A percentile compares a stretch with the other conserved stretches of the same genome.
Conservation (phyloP, 2,113 vertebrate genomes). For the Cephalopterus ornatus region DNA sequence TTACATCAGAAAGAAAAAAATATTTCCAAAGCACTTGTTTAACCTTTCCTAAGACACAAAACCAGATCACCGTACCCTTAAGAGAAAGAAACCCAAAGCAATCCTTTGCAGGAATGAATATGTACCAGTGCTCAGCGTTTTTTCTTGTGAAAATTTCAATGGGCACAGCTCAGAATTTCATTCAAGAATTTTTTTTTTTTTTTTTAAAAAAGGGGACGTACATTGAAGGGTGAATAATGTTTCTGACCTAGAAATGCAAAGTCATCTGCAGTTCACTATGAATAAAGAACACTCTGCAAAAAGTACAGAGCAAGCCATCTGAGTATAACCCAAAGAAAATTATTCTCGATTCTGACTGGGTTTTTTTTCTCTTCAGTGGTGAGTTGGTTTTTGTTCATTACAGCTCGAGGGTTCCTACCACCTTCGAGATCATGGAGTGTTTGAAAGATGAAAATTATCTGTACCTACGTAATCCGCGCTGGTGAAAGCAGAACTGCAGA, state of each 20-base stretch:
- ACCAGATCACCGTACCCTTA: background rate
- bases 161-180: background rate
- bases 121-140: background rate
- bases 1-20: background rate
- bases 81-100: background rate
- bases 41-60: background rate
- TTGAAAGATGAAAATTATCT: background rate
- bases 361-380: background rate
- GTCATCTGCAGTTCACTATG: background rate
- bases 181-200: background rate
- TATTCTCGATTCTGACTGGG: background rate
- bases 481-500: background rate
- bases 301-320: background rate
- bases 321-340: background rate
- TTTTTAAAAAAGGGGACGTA: background rate
- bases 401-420: background rate
- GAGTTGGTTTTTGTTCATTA: background rate
- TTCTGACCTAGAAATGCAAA: conserved; percentile 47
- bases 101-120: background rate
- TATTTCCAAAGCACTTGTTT: background rate
- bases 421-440: background rate
- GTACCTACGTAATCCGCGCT: background rate
- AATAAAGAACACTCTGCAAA: background rate
- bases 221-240: conserved; percentile 21
- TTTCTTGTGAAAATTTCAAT: background rate